phyloP scores from a whole-genome alignment of 2,888 invertebrate genomes.

The Ariolimax columbianus region DNA sequence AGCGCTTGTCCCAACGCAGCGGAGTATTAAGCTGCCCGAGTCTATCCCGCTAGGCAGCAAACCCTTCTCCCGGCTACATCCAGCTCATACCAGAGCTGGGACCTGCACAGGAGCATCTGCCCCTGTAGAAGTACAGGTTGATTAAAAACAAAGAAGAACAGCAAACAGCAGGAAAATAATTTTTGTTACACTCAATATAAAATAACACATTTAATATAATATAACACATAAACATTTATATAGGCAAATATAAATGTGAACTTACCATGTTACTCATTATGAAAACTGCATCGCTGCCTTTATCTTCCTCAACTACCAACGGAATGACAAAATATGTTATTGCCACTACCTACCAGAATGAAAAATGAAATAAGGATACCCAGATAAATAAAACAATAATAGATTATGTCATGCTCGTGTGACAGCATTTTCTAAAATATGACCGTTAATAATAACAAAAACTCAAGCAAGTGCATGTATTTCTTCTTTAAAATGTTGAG shows the following conservation, averaged over 20 bases:
- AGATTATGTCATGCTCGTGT: not conserved
- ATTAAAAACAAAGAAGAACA: not conserved
- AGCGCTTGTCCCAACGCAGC: too few relatives aligned
- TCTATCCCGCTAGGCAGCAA: too few relatives aligned
- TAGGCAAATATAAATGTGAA: not conserved
- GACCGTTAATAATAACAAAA: too few relatives aligned
- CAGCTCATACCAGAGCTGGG: too few relatives aligned
- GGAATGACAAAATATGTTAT: conserved; percentile 64
- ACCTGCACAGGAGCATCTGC: too few relatives aligned
- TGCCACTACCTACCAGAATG: conserved; percentile 56
- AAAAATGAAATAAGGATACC: not conserved
- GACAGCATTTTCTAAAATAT: not conserved
- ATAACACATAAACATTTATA: not conserved
- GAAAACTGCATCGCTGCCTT: conserved; percentile 59
- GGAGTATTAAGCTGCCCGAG: too few relatives aligned
- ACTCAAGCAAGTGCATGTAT: too few relatives aligned
- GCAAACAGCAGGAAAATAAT: too few relatives aligned
- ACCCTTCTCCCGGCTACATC: too few relatives aligned
- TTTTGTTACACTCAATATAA: too few relatives aligned
- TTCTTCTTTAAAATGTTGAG: too few relatives aligned
- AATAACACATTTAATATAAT: not conserved
- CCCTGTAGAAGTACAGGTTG: too few relatives aligned
- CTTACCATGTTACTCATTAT: conserved; percentile 68
- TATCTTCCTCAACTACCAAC: conserved; percentile 55
- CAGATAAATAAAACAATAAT: not conserved